phyloP scores from a whole-genome alignment of 30 jellyfish, hydroid and myxozoan genomes.

The Cassiopea andromeda region DNA sequence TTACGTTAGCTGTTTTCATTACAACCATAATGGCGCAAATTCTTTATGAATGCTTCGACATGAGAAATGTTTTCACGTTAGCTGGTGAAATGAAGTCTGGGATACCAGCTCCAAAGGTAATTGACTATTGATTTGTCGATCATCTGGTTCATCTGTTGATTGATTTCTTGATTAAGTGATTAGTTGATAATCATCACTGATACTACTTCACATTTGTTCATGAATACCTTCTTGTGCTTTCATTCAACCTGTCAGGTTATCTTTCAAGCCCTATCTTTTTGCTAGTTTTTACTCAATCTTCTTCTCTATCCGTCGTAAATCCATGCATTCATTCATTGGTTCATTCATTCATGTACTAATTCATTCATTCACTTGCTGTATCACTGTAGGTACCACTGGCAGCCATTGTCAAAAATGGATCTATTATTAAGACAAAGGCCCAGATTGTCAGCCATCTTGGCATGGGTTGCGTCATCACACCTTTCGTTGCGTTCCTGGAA shows the following conservation, averaged over 20 bases:
- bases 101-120: slow-evolving; percentile 70
- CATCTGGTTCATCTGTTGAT: background rate
- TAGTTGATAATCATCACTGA: background rate
- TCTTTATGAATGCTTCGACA: slow-evolving; percentile 37
- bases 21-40: slow-evolving; percentile 70
- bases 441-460: slow-evolving; percentile 40
- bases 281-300: too few species aligned
- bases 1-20: slow-evolving; percentile 52
- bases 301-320: background rate
- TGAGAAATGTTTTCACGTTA: slow-evolving; percentile 43
- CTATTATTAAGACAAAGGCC: slow-evolving; percentile 16
- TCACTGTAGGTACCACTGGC: slow-evolving; percentile 43
- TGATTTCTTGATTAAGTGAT: background rate
- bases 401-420: slow-evolving; percentile 29
- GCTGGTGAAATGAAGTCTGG: slow-evolving; percentile 83
- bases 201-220: too few species aligned
- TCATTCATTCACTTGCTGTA: background rate
- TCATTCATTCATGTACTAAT: background rate
- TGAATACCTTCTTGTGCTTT: too few species aligned
- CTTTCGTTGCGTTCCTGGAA: slow-evolving; percentile 73
- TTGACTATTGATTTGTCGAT: background rate
- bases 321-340: background rate
- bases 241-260: too few species aligned
- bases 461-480: slow-evolving; percentile 66
- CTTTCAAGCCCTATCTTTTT: too few species aligned